phyloP scores from a whole-genome alignment of 37 sponge, comb jelly and placozoan species.

The Cliona cf. orientalis region DNA sequence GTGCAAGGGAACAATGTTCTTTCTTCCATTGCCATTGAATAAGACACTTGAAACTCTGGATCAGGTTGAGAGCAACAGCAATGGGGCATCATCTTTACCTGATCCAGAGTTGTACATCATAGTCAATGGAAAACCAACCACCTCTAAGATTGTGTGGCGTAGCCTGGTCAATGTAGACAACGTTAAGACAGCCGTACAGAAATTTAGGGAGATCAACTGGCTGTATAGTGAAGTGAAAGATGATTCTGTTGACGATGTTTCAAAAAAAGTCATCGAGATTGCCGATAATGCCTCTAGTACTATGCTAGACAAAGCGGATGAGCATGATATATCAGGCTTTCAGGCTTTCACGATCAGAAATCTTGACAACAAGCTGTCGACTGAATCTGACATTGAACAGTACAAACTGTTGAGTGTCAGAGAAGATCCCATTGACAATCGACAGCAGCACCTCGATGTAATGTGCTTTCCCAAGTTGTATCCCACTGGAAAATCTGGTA shows the following conservation, averaged over 20 bases:
- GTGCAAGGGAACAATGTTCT: too few relatives aligned
- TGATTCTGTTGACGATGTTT: constrained; percentile 41
- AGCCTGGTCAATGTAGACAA: too few relatives aligned
- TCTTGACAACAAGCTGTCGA: constrained; percentile 29
- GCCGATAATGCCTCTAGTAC: constrained; percentile 35
- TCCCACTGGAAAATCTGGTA: constrained; percentile 52
- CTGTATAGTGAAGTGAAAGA: constrained; percentile 52
- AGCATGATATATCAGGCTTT: constrained; percentile 41
- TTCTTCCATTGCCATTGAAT: too few relatives aligned
- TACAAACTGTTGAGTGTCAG: constrained; percentile 49
- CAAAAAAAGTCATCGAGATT: constrained; percentile 58
- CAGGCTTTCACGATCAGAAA: constrained; percentile 54
- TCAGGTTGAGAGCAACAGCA: too few relatives aligned
- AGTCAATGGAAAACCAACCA: too few relatives aligned
- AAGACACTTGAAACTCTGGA: too few relatives aligned
- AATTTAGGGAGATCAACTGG: too few relatives aligned
- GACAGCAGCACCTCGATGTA: constrained; percentile 41
- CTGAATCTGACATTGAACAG: constrained; percentile 53
- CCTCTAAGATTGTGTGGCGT: too few relatives aligned
- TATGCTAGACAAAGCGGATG: constrained; percentile 46
- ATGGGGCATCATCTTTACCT: too few relatives aligned
- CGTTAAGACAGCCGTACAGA: too few relatives aligned
- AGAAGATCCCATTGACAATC: constrained; percentile 41
- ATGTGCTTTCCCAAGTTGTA: constrained; percentile 68
- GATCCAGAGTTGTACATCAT: too few relatives aligned